These are phyloP conservation scores for Diphyllodes magnificus DNA, from an alignment of 2,113 vertebrate genomes.

Conservation along the genomic window DNA sequence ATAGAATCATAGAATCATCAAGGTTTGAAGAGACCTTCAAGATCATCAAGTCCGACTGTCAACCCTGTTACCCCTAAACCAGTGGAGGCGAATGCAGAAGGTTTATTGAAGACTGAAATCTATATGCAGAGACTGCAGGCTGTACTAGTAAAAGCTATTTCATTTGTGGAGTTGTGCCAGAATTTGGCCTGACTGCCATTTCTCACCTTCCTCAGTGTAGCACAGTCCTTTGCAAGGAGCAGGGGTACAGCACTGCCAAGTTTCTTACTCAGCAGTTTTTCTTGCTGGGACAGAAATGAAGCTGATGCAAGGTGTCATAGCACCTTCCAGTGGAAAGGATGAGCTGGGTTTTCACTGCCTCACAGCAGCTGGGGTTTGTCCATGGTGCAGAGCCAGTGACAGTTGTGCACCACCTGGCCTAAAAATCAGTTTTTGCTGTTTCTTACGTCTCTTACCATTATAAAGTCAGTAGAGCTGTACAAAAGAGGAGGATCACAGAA, in stretches of 20 bases:
- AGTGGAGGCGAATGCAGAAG: neutral
- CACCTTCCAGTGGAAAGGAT: neutral
- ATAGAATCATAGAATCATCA: neutral
- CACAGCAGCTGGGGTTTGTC: neutral
- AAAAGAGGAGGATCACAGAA: neutral
- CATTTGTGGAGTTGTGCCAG: neutral
- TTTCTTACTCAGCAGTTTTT: neutral
- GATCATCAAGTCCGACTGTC: neutral
- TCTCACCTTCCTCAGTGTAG: neutral
- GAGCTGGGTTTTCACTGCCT: neutral
- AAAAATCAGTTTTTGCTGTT: neutral
- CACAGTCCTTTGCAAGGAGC: neutral
- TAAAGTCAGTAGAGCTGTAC: neutral
- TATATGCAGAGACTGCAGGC: neutral
- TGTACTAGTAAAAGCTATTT: neutral
- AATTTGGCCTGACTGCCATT: neutral
- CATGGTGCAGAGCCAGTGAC: neutral
- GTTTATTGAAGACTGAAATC: neutral
- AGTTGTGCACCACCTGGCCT: neutral
- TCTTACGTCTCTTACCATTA: neutral
- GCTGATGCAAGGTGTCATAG: neutral
- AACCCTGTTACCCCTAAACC: neutral
- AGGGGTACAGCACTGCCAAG: neutral
- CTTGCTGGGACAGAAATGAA: neutral
- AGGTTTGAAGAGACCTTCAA: neutral